phyloP scores from a whole-genome alignment of 2,113 vertebrate genomes.

The Vombatus ursinus region DNA sequence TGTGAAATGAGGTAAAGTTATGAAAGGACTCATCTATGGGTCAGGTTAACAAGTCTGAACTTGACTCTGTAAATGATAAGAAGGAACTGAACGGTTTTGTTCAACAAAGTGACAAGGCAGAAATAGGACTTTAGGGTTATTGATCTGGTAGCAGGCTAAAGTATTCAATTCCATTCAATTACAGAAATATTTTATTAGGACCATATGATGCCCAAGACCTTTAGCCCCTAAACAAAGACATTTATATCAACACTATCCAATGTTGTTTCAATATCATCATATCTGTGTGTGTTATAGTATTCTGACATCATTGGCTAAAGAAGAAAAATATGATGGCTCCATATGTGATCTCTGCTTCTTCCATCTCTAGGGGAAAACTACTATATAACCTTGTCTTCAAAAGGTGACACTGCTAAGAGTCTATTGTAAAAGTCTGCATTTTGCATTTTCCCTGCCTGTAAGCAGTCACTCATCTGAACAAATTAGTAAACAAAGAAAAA shows the following conservation, averaged over 20 bases:
- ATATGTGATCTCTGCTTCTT: conserved; percentile 22
- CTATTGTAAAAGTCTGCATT: background rate
- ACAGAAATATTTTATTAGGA: background rate
- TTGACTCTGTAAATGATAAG: background rate
- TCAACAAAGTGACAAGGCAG: background rate
- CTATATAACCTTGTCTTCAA: background rate
- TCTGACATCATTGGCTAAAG: conserved; percentile 8
- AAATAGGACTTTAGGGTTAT: background rate
- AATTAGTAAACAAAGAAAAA: background rate
- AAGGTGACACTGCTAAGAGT: background rate
- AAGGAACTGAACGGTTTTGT: background rate
- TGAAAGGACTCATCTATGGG: background rate
- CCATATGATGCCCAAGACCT: background rate
- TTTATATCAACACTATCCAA: conserved; percentile 27
- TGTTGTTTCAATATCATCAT: conserved; percentile 20
- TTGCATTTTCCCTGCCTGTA: background rate
- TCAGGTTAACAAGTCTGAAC: background rate
- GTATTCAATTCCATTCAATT: background rate
- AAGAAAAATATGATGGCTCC: conserved; percentile 41
- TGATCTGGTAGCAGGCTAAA: background rate
- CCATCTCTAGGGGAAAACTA: conserved; percentile 33
- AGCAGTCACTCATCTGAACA: background rate
- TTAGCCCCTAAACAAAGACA: background rate
- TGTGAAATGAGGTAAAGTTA: background rate
- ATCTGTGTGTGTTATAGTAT: background rate